Percentiles rank a stretch among this genome's conserved stretches.
Evolutionary conservation across 1,140 invertebrate species (phyloP).

Genomic region (Aphis craccivora): DNA sequence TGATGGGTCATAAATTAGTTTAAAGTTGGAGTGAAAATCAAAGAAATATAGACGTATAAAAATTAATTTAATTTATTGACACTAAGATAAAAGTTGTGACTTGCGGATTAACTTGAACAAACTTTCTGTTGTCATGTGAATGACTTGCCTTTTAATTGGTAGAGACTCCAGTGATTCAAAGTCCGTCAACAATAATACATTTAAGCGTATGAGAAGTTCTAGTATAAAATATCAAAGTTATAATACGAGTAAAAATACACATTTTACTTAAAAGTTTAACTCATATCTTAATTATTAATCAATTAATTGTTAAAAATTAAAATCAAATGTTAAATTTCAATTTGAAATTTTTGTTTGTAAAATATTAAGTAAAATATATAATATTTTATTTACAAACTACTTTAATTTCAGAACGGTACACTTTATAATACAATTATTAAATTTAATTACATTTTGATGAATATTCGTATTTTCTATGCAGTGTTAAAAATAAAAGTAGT

Average conservation of each 20-base stretch:
- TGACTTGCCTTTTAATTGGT: not conserved
- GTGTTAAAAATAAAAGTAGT: not conserved
- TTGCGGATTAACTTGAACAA: conserved; percentile 40
- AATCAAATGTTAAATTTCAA: not conserved
- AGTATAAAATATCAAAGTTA: conserved; percentile 41
- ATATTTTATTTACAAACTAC: not conserved
- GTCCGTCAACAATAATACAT: conserved; percentile 33
- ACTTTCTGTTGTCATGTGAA: conserved; percentile 17
- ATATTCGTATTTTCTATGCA: not conserved
- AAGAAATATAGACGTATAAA: not conserved
- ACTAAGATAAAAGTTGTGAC: conserved; percentile 37
- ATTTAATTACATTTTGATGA: not conserved
- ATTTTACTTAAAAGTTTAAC: conserved; percentile 22
- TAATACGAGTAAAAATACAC: not conserved
- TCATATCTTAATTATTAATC: too few relatives aligned
- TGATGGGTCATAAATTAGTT: not conserved
- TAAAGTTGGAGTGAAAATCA: not conserved
- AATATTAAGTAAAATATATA: not conserved
- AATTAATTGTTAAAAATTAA: not conserved
- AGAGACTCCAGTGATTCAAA: conserved; percentile 23
- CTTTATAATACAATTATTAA: not conserved
- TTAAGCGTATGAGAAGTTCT: conserved; percentile 18
- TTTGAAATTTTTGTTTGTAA: not conserved
- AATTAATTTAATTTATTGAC: conserved; percentile 49
- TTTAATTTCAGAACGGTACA: not conserved